Evolutionary conservation across 2,888 invertebrate genomes (phyloP), one percentile per base, ranked within the genome.

Genomic region (Tupiocoris notatus): DNA sequence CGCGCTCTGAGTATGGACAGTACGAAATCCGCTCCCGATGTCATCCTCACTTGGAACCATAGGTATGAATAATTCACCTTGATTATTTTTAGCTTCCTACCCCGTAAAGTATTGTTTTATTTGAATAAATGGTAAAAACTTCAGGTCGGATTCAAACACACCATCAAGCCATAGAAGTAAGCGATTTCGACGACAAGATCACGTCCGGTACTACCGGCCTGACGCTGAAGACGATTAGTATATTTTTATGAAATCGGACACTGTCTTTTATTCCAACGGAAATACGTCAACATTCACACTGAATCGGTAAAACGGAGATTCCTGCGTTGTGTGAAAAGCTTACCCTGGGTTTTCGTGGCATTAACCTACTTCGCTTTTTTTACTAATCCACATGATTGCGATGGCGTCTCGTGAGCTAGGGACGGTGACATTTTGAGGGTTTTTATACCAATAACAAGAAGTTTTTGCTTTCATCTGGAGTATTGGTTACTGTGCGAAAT

Each of bases 11-110:
- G 73, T 79, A 80, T 90, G 77, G 91, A 94, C 83, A 93, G 94
- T 76, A 93, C 93, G 77, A 92, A 94, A 82, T 94, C 94, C 76
- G 94, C 94, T 0, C 94, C 94, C 66, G 95, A 95, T 84, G 94
- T 95, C 82, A 93, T 95, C 83, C 94, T 94, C 65, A 76, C 76
- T 7, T 67, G 76, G 68, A 67, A 76, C 17, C 71, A 71, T 62
- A 71, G 71, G 71, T 71, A 21, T 23, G 23, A 20, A 20, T 24
- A 16, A 24, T n/a, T n/a, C 23, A n/a, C 18, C 23, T 12, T 39
- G 39, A 12, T 39, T 39, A 39, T 39, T 39, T 7, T 39, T 3
- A 7, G 12, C 39, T 3, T 39, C 39, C 39, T 39, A 7, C 39
- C 54, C 59, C 3, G n/a, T 18, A 59, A 59, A 59, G n/a, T 59